A percentile compares a stretch with the other conserved stretches of the same genome.
phyloP scores from a whole-genome alignment of 2,888 invertebrate species.

The Congeria kusceri region DNA sequence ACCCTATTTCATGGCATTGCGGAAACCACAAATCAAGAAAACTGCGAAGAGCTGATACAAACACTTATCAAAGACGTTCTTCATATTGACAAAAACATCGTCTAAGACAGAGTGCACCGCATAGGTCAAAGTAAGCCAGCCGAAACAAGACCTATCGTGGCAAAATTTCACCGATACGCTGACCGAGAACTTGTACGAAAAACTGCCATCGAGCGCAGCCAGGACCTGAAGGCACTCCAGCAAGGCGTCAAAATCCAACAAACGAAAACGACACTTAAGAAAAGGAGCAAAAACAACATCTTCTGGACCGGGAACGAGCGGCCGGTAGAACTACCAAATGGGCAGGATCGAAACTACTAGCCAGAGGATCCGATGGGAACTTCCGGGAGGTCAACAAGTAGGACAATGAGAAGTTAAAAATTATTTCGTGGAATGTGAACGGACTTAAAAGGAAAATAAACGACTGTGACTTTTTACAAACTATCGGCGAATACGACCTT shows the following conservation, averaged over 20 bases:
- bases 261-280: no score
- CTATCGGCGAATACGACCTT: constrained; percentile 12
- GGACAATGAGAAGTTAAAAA: constrained; percentile 1
- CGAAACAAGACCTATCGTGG: constrained; percentile 3
- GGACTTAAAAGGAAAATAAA: constrained; percentile 15
- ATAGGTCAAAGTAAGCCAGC: background rate
- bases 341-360: no score
- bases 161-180: background rate
- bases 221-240: no score
- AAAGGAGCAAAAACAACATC: no score
- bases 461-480: constrained; percentile 19
- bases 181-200: constrained; percentile 3
- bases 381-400: no score
- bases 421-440: constrained; percentile 16
- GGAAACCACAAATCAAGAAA: constrained; percentile 1
- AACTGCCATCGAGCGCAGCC: no score
- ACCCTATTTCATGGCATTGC: constrained; percentile 5
- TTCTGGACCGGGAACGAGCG: no score
- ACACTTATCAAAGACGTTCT: background rate
- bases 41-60: constrained; percentile 1
- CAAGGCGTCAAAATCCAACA: no score
- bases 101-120: background rate
- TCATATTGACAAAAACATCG: background rate
- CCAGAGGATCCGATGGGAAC: no score
- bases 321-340: no score